Evolutionary conservation across 1,140 invertebrate species (phyloP), one percentile per base, ranked within the genome.

Genomic region (Coenobita brevimanus): DNA sequence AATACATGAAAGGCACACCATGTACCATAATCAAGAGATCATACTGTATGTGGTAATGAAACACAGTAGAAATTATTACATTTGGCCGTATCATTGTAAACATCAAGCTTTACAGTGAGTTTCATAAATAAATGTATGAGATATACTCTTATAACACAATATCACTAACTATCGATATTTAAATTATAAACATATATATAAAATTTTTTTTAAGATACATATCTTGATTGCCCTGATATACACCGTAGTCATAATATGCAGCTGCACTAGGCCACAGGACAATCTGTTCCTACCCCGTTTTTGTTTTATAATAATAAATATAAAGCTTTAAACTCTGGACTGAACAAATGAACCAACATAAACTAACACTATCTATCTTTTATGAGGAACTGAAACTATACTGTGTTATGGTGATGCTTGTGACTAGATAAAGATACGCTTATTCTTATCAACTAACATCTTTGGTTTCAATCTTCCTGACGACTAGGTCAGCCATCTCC

Each of bases 61-160:
- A 88, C 86, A 82, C 43, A n/a, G 41, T 21, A 15, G 73, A 75
- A 88, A 76, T 87, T 80, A 75, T 88, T 88, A 88, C 79, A 82
- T 82, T 88, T 88, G 86, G 86, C 86, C 86, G 82, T 88, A 88
- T 88, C 80, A 82, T 88, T 88, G 79, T 88, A 88, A 88, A 88
- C 86, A 88, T 88, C 86, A 88, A 88, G 86, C 86, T 88, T 88
- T 88, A 88, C 79, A 88, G 86, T 88, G 86, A 82, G 79, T 88
- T 88, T 82, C 86, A 88, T 88, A 88, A 88, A 82, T 88, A 88
- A 88, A 46, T 80, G 76, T 76, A 76, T 82, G 80, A 82, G 80
- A 88, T 88, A 87, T 88, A 88, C 24, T 88, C 79, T 82, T 36
- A 88, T 76, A 88, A 88, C 86, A 88, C 57, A 88, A 88, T 88